phyloP scores from a whole-genome alignment of 2,888 invertebrate genomes.

The Eledona agricola region DNA sequence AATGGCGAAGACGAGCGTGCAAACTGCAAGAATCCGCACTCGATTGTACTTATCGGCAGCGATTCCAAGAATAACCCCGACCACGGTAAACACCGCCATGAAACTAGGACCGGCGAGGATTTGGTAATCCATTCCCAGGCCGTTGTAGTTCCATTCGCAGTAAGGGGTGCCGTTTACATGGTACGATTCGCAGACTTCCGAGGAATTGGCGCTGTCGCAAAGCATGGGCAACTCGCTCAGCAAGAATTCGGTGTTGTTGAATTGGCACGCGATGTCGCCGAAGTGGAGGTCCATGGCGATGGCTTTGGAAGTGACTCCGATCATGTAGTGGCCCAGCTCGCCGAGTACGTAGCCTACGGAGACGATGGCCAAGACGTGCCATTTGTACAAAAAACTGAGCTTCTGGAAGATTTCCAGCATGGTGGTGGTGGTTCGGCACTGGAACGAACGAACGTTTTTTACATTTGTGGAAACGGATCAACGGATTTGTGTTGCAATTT shows the following conservation, averaged over 20 bases:
- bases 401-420: slow-evolving; percentile 64
- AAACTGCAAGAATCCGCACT: slow-evolving; percentile 77
- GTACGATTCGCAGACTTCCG: slow-evolving; percentile 66
- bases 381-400: slow-evolving; percentile 76
- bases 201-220: slow-evolving; percentile 67
- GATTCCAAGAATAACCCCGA: slow-evolving; percentile 84
- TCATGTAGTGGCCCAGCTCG: slow-evolving; percentile 87
- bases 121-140: slow-evolving; percentile 91
- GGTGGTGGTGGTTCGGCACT: slow-evolving; percentile 10
- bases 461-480: no score
- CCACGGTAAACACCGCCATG: slow-evolving; percentile 89
- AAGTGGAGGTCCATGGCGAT: slow-evolving; percentile 86
- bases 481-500: no score
- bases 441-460: no score
- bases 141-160: slow-evolving; percentile 94
- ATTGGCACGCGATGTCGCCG: slow-evolving; percentile 85
- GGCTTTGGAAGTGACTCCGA: slow-evolving; percentile 88
- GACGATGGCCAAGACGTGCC: slow-evolving; percentile 81
- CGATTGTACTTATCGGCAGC: slow-evolving; percentile 83
- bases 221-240: slow-evolving; percentile 65
- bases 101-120: slow-evolving; percentile 92
- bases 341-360: slow-evolving; percentile 86
- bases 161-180: slow-evolving; percentile 76
- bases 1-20: slow-evolving; percentile 81
- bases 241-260: slow-evolving; percentile 71